Evolutionary conservation across 2,113 vertebrate species (phyloP).

Genomic region (Guaruba guarouba): DNA sequence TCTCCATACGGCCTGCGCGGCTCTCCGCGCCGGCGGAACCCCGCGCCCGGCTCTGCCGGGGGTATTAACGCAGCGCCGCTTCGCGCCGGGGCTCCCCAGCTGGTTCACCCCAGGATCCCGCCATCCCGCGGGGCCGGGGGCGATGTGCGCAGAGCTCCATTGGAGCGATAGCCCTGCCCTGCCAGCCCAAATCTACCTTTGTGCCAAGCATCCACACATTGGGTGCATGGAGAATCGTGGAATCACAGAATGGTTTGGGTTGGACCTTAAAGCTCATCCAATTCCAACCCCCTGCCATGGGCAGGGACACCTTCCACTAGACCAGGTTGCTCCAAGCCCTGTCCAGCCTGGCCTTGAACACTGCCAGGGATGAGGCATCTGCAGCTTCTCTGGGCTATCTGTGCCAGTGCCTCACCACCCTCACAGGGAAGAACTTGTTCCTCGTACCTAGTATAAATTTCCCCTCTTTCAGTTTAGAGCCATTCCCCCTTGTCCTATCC

Average conservation of each 20-base stretch:
- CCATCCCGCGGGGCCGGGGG: neutral
- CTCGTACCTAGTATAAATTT: neutral
- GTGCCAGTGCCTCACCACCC: neutral
- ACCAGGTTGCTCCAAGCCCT: neutral
- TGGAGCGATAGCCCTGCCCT: neutral
- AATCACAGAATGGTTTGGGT: neutral
- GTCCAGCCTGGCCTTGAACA: neutral
- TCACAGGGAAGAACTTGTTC: neutral
- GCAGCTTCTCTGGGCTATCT: neutral
- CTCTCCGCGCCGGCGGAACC: too few relatives aligned
- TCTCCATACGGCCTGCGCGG: too few relatives aligned
- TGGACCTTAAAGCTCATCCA: neutral
- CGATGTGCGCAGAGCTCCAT: too few relatives aligned
- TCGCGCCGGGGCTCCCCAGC: neutral
- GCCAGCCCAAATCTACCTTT: too few relatives aligned
- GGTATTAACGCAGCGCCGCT: neutral
- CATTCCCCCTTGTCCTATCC: neutral
- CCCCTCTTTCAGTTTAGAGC: neutral
- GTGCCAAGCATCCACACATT: rapidly evolving
- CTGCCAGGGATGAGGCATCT: neutral
- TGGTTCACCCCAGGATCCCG: too few relatives aligned
- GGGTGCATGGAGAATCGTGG: neutral
- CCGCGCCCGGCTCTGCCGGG: neutral
- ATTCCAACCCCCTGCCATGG: neutral
- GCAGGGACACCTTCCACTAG: too few relatives aligned